These are phyloP conservation scores for Neodiprion fabricii DNA, from an alignment of 1,140 invertebrate genomes.

Conservation along the genomic window DNA sequence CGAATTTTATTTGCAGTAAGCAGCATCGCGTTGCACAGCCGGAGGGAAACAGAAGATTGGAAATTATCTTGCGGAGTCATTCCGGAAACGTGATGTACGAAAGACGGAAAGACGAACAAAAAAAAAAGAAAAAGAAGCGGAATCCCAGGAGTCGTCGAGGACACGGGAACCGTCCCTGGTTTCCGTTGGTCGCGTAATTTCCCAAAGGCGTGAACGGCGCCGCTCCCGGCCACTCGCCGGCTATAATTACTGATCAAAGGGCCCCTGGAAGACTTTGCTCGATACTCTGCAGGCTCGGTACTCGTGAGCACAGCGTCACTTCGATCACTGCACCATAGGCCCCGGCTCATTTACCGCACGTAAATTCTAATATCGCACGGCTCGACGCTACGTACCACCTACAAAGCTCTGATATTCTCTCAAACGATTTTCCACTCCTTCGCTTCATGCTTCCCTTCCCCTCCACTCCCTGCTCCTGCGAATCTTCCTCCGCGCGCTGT, in stretches of 20 bases:
- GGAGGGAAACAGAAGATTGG: too few relatives aligned
- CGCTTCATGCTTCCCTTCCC: neutral
- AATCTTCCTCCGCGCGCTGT: conserved; percentile 9
- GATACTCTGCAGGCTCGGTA: conserved; percentile 16
- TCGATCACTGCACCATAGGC: conserved; percentile 17
- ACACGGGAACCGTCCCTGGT: neutral
- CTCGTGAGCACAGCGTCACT: conserved; percentile 22
- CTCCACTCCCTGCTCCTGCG: conserved; percentile 10
- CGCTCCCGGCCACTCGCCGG: conserved; percentile 15
- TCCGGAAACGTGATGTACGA: too few relatives aligned
- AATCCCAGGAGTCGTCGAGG: neutral
- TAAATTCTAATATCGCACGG: conserved; percentile 9
- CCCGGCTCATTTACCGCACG: conserved; percentile 2
- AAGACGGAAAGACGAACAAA: too few relatives aligned
- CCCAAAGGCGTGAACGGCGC: conserved; percentile 1
- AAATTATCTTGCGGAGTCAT: too few relatives aligned
- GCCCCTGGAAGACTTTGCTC: conserved; percentile 18
- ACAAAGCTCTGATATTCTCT: neutral
- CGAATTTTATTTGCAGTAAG: too few relatives aligned
- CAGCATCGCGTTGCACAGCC: too few relatives aligned
- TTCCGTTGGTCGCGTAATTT: conserved; percentile 10
- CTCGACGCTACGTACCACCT: neutral
- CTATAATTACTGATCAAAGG: conserved; percentile 50
- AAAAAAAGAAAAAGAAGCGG: neutral
- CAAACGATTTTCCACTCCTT: conserved; percentile 27